phyloP scores from a whole-genome alignment of 2,888 invertebrate species.

The Malthinus seriepunctatus region DNA sequence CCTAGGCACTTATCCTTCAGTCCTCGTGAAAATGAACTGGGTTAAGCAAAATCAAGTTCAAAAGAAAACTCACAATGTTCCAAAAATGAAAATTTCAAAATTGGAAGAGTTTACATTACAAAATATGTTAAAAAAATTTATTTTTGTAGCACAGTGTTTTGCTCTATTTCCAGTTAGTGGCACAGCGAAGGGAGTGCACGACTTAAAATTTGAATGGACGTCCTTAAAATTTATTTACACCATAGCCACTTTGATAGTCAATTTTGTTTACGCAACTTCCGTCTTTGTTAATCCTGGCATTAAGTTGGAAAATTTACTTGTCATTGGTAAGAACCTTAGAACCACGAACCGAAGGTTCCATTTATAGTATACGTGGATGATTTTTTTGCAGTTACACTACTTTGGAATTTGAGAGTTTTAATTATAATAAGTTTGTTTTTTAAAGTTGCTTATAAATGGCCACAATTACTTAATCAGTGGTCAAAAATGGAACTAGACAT shows the following conservation, averaged over 20 bases:
- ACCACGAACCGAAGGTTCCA: no score
- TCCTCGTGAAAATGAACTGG: no score
- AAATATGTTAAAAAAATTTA: conserved; percentile 1
- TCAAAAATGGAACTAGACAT: conserved; percentile 22
- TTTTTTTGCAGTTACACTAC: conserved; percentile 12
- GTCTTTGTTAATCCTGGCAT: conserved; percentile 1
- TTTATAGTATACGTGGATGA: background rate
- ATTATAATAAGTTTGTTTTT: conserved; percentile 11
- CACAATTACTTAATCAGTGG: conserved; percentile 22
- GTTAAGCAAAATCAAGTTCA: background rate
- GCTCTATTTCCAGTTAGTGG: conserved; percentile 15
- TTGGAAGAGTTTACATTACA: conserved; percentile 7
- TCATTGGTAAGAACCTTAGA: conserved; percentile 10
- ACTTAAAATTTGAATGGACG: conserved; percentile 16
- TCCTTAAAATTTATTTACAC: conserved; percentile 7
- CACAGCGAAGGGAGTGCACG: background rate
- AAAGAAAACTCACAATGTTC: conserved; percentile 5
- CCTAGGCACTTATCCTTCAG: no score
- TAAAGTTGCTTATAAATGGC: conserved; percentile 22
- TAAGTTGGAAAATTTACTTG: conserved; percentile 9
- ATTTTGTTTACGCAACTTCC: conserved; percentile 4
- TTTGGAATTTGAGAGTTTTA: conserved; percentile 21
- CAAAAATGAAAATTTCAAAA: conserved; percentile 1
- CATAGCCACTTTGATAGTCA: background rate
- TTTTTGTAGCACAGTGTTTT: conserved; percentile 9